phyloP scores from a whole-genome alignment of 2,797 vertebrate genomes.

The Euphonia xanthogaster region DNA sequence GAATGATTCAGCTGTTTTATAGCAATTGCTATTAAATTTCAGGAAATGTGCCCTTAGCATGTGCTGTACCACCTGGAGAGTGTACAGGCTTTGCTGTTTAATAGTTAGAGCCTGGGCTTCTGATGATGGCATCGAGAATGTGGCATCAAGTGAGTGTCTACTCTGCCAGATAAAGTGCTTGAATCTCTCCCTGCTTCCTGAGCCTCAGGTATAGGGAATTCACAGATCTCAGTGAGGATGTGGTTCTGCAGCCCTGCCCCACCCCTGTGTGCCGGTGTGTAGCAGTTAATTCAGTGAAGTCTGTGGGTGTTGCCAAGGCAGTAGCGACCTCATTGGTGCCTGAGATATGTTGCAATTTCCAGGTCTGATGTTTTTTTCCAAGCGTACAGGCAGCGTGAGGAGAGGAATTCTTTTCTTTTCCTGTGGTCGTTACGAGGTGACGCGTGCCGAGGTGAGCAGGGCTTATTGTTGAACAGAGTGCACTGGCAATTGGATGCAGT shows the following conservation, averaged over 20 bases:
- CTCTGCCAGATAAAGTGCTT: not conserved
- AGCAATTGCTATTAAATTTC: not conserved
- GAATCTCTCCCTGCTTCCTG: not conserved
- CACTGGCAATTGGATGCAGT: not conserved
- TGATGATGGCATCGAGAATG: not conserved
- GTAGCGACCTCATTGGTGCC: not conserved
- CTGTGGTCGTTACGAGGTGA: not conserved
- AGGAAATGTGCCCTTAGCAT: not conserved
- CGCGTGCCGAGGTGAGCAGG: not conserved
- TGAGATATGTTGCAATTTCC: not conserved
- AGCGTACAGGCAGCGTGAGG: not conserved
- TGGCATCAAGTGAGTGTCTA: not conserved
- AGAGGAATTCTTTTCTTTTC: not conserved
- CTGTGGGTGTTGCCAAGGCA: conserved; percentile 6
- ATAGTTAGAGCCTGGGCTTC: not conserved
- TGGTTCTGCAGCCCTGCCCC: not conserved
- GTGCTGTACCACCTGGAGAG: not conserved
- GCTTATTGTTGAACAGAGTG: not conserved
- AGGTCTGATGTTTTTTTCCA: not conserved
- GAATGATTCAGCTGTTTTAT: not conserved
- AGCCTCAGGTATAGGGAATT: not conserved
- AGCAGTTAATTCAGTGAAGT: not conserved
- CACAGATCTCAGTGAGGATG: not conserved
- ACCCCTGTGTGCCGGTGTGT: rapidly evolving
- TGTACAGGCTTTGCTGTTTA: not conserved